These are phyloP conservation scores for Habrosyne pyritoides DNA, from an alignment of 2,888 invertebrate species.

Conservation along the genomic window DNA sequence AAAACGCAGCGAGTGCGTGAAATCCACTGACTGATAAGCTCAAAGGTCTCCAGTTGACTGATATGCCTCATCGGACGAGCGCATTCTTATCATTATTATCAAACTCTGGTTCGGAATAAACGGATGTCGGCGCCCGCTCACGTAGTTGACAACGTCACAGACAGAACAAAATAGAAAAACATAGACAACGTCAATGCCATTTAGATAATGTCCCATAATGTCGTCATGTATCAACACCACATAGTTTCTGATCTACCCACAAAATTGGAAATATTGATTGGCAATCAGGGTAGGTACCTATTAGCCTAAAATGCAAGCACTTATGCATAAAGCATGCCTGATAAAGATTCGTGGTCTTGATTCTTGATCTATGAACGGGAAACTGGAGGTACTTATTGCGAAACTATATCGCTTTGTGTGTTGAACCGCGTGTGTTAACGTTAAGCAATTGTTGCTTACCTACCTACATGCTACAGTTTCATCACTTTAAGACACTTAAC, in stretches of 20 bases:
- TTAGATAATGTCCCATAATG: neutral
- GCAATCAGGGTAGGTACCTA: too few species aligned
- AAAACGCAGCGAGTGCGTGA: slow-evolving; percentile 18
- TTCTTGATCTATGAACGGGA: too few species aligned
- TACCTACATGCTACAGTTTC: too few species aligned
- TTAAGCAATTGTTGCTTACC: too few species aligned
- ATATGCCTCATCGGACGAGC: slow-evolving; percentile 36
- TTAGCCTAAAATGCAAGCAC: too few species aligned
- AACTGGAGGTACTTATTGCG: too few species aligned
- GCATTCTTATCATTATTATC: slow-evolving; percentile 62
- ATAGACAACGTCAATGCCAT: neutral
- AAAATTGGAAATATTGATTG: too few species aligned
- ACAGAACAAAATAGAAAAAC: neutral
- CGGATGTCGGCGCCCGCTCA: slow-evolving; percentile 33
- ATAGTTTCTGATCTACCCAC: neutral
- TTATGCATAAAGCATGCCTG: too few species aligned
- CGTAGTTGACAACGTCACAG: neutral
- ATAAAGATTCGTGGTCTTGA: too few species aligned
- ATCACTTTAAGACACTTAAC: too few species aligned
- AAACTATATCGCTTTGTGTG: too few species aligned
- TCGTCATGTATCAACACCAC: neutral
- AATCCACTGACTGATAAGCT: slow-evolving; percentile 33
- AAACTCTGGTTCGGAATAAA: slow-evolving; percentile 43
- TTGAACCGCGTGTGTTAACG: too few species aligned
- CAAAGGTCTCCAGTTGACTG: slow-evolving; percentile 54